A percentile compares a stretch with the other conserved stretches of the same genome.
Evolutionary conservation across 2,888 invertebrate genomes (phyloP).

Genomic region (Drosophila villosipedis): DNA sequence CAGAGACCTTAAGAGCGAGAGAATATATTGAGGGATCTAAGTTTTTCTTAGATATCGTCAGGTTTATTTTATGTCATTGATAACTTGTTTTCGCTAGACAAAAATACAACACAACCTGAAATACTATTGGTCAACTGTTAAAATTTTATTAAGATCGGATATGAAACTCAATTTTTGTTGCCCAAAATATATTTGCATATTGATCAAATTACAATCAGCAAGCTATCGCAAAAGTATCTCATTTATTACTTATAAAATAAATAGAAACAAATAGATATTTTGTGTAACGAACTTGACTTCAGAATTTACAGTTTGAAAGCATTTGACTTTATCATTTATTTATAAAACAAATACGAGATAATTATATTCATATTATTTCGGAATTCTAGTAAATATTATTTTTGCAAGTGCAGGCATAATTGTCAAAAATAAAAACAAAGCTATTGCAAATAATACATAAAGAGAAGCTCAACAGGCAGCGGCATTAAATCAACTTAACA

Average conservation of each 20-base stretch:
- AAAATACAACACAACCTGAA: not conserved
- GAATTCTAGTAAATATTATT: not conserved
- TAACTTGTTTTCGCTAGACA: not conserved
- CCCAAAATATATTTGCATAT: not conserved
- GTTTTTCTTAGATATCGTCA: not conserved
- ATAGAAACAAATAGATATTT: not conserved
- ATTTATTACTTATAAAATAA: not conserved
- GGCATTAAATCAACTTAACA: conserved; percentile 29
- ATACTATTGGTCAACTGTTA: not conserved
- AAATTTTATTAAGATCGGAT: not conserved
- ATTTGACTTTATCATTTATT: not conserved
- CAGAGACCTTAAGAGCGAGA: no score
- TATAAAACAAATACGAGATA: not conserved
- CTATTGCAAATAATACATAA: conserved; percentile 1
- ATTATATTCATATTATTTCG: not conserved
- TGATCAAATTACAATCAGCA: not conserved
- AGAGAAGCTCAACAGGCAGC: conserved; percentile 20
- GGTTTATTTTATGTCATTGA: not conserved
- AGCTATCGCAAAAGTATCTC: not conserved
- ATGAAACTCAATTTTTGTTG: not conserved
- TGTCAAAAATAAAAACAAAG: conserved; percentile 8
- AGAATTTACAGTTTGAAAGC: not conserved
- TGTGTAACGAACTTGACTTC: not conserved
- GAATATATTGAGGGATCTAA: not conserved
- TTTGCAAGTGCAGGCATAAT: not conserved